Percentiles rank a stretch among this genome's conserved stretches.
Evolutionary conservation across 2,888 invertebrate species (phyloP).

Genomic region (Nomada fabriciana): DNA sequence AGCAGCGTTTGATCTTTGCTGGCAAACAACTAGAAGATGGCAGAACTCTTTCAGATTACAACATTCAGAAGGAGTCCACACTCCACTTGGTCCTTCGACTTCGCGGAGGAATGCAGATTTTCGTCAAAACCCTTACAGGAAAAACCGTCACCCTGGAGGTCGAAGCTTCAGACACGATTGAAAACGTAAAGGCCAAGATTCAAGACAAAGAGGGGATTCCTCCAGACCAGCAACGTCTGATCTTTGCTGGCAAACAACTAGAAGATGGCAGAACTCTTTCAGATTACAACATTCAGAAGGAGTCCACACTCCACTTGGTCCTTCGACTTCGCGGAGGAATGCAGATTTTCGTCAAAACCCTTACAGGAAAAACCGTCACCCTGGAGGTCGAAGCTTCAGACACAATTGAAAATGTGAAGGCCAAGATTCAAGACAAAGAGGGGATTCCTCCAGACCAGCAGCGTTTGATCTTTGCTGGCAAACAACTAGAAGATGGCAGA

Average conservation of each 20-base stretch:
- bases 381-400: constrained; percentile 87
- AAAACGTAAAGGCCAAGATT: constrained; percentile 58
- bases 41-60: constrained; percentile 66
- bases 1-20: constrained; percentile 70
- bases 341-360: constrained; percentile 85
- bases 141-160: constrained; percentile 83
- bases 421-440: constrained; percentile 85
- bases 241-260: constrained; percentile 57
- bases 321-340: no score
- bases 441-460: constrained; percentile 66
- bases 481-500: constrained; percentile 33
- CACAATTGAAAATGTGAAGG: constrained; percentile 87
- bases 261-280: constrained; percentile 57
- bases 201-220: constrained; percentile 62
- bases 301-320: constrained; percentile 63
- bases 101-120: constrained; percentile 89
- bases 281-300: constrained; percentile 59
- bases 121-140: constrained; percentile 33
- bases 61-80: constrained; percentile 70
- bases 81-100: constrained; percentile 65
- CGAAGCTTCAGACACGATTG: constrained; percentile 81
- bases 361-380: constrained; percentile 87
- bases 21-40: constrained; percentile 70
- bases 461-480: constrained; percentile 46
- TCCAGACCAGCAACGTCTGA: constrained; percentile 56